These are phyloP conservation scores for Arenicola marina DNA, from an alignment of 2,888 invertebrate genomes.

Conservation along the genomic window DNA sequence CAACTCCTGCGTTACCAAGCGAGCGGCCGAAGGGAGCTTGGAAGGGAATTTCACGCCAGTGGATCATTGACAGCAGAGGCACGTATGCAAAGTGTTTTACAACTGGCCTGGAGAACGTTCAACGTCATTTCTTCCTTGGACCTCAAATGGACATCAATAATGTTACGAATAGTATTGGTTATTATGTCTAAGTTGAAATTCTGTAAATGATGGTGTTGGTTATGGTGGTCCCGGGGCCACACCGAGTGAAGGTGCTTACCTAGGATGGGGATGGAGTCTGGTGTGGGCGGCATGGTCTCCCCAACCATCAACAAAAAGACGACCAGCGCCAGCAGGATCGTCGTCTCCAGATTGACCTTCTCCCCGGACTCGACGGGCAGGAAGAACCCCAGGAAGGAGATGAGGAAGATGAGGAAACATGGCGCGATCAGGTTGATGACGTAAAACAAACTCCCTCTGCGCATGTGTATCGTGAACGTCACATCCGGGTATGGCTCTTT, in stretches of 20 bases:
- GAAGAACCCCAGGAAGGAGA: conserved; percentile 44
- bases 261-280: conserved; percentile 41
- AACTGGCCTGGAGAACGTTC: no score
- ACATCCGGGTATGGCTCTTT: conserved; percentile 42
- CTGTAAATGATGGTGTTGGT: no score
- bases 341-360: conserved; percentile 41
- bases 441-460: conserved; percentile 41
- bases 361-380: conserved; percentile 42
- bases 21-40: no score
- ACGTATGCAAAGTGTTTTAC: no score
- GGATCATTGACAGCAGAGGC: no score
- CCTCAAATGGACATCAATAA: no score
- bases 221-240: no score
- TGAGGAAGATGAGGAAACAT: conserved; percentile 42
- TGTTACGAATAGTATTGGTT: no score
- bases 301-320: conserved; percentile 42
- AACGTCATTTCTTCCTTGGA: no score
- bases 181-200: no score
- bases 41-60: no score
- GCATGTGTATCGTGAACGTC: conserved; percentile 44
- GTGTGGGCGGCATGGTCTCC: conserved; percentile 43
- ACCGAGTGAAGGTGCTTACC: conserved; percentile 27
- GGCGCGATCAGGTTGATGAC: conserved; percentile 42
- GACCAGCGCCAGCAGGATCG: conserved; percentile 41
- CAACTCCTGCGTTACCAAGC: no score